phyloP scores from a whole-genome alignment of 37 sponge, comb jelly and placozoan species.

The Tethya wilhelma region DNA sequence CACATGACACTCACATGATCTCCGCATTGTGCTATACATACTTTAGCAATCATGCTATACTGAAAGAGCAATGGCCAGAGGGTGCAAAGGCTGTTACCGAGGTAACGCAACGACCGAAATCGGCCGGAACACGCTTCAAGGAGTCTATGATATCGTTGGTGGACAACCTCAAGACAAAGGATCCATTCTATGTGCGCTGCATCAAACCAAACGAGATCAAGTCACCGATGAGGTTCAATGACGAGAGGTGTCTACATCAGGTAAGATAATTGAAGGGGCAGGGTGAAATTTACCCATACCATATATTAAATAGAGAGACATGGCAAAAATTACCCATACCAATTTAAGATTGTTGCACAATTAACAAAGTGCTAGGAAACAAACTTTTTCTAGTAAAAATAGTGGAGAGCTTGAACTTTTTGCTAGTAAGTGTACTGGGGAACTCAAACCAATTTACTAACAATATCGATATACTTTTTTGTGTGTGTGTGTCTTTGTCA shows the following conservation, averaged over 20 bases:
- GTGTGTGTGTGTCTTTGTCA: background rate
- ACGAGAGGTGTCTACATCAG: constrained; percentile 71
- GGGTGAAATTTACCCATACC: no score
- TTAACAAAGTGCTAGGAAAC: no score
- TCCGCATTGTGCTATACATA: background rate
- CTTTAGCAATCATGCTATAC: constrained; percentile 39
- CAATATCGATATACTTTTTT: no score
- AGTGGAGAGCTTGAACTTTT: no score
- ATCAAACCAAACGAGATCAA: constrained; percentile 83
- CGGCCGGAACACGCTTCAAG: constrained; percentile 79
- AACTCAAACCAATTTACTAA: no score
- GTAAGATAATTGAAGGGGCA: constrained; percentile 36
- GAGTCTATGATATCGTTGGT: constrained; percentile 84
- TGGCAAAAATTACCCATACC: no score
- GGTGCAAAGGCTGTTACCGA: constrained; percentile 71
- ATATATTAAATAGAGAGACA: no score
- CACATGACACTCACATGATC: constrained; percentile 19
- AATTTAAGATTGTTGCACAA: no score
- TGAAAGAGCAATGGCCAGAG: constrained; percentile 87
- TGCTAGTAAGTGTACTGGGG: no score
- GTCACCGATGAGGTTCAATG: constrained; percentile 55
- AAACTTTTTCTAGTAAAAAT: no score
- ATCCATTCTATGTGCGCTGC: constrained; percentile 86
- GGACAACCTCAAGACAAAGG: constrained; percentile 66
- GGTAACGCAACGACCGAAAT: constrained; percentile 82